Evolutionary conservation across 1,140 invertebrate species (phyloP), one percentile per base, ranked within the genome.

Genomic region (Philotrypesis tridentata): DNA sequence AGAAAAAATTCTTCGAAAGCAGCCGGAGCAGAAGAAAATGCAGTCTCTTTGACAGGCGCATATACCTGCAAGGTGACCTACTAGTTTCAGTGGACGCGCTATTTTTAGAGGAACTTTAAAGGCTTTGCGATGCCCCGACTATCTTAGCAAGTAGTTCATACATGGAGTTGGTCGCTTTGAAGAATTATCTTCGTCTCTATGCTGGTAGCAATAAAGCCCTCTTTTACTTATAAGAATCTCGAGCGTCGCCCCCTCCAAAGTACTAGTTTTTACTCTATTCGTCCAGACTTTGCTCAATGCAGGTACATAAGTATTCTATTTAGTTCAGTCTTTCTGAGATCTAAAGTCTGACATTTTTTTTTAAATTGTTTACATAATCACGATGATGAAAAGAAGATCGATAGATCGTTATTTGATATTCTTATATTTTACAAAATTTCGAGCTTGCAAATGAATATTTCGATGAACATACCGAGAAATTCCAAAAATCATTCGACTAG

Each of bases 51-150:
- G 74, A 76, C 21, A 17, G 31, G 55, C n/a, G n/a, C n/a, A n/a
- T 21, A 21, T 76, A 40, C 74, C 37, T 37, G 55, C 31, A 37
- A 21, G 25, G 23, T 63, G 74, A 76, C 74, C 74, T 63, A 76
- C 74, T 76, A 76, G 21, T 76, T 23, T 76, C 31, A 63, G 55
- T 76, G 74, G 60, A 61, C 25, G 55, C 7, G 12, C 60, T 76
- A 63, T 76, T 63, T 76, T 76, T 65, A 65, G 74, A 33, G 55
- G 6, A 76, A 76, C 14, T 23, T 63, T 21, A 37, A 76, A 76
- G 31, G 29, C 71, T 73, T 27, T 40, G 25, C 71, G 25, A 29
- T 25, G 71, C 17, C 67, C 37, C 6, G 21, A 31, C 27, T 37
- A 37, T 70, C 31, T 70, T 14, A 23, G 33, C 9, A 73, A 73